A percentile compares a stretch with the other conserved stretches of the same genome.
phyloP scores from a whole-genome alignment of 1,140 invertebrate genomes.

The Platyscapa corneri region DNA sequence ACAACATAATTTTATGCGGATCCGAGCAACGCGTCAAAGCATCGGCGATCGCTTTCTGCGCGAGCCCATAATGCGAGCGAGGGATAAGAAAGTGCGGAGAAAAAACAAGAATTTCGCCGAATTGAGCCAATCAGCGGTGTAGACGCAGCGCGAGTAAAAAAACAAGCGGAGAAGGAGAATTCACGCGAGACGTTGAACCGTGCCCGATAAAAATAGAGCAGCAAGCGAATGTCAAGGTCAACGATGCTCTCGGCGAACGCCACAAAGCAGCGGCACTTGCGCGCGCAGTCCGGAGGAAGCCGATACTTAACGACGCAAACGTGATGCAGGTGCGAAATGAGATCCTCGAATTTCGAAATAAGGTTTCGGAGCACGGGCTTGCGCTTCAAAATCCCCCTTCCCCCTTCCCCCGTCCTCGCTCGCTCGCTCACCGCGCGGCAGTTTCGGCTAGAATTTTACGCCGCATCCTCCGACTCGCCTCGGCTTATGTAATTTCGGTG shows the following conservation, averaged over 20 bases:
- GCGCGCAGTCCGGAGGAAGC: constrained; percentile 28
- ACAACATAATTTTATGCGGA: constrained; percentile 27
- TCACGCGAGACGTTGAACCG: constrained; percentile 51
- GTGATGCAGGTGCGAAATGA: constrained; percentile 44
- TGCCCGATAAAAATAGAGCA: constrained; percentile 51
- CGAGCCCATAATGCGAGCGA: neutral
- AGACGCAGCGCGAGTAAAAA: neutral
- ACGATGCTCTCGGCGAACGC: constrained; percentile 28
- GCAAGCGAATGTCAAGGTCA: constrained; percentile 53
- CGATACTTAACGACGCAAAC: constrained; percentile 26
- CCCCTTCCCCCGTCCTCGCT: too few relatives aligned
- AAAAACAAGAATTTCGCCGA: constrained; percentile 43
- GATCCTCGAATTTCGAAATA: constrained; percentile 28
- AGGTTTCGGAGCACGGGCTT: neutral
- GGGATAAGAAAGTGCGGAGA: neutral
- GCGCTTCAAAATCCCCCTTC: neutral
- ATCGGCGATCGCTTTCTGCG: neutral
- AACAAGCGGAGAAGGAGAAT: constrained; percentile 22
- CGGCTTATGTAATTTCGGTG: too few relatives aligned
- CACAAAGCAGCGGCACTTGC: constrained; percentile 18
- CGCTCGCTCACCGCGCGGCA: neutral
- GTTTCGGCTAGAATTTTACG: neutral
- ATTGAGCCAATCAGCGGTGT: constrained; percentile 27
- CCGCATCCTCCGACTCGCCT: too few relatives aligned
- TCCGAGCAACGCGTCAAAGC: neutral